A percentile compares a stretch with the other conserved stretches of the same genome.
These are phyloP conservation scores for Australoheros facetus DNA, from an alignment of 2,797 vertebrate species.

Conservation along the genomic window DNA sequence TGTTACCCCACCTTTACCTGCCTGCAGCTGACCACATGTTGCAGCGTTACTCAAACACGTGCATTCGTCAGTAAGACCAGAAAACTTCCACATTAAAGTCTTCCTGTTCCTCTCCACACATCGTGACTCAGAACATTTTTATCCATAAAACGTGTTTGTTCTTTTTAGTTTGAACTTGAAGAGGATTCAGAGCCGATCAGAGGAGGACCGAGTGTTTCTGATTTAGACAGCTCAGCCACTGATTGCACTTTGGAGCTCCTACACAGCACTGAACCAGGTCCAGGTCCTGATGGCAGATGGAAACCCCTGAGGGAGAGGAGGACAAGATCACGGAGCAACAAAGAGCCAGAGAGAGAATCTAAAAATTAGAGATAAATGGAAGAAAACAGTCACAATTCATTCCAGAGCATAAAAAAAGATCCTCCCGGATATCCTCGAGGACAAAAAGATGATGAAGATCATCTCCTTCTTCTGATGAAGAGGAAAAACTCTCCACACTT, in stretches of 20 bases:
- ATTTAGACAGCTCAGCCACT: neutral
- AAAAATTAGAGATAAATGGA: neutral
- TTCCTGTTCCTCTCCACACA: neutral
- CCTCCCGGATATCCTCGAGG: no score
- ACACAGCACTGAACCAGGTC: neutral
- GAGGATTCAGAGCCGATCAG: neutral
- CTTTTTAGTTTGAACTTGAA: neutral
- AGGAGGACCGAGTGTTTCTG: neutral
- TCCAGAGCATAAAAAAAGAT: neutral
- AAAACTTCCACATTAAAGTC: neutral
- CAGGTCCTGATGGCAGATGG: neutral
- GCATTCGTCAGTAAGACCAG: neutral
- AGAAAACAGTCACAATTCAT: neutral
- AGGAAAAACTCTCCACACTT: neutral
- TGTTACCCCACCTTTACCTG: neutral
- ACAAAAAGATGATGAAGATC: neutral
- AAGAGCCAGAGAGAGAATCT: no score
- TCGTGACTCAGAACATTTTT: neutral
- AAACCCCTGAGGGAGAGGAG: conserved; percentile 2
- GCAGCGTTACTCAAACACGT: neutral
- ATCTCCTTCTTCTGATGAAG: neutral
- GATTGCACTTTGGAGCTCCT: conserved; percentile 1
- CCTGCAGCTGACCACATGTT: neutral
- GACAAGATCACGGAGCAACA: neutral
- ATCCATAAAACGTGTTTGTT: conserved; percentile 1